Percentiles rank a stretch among this genome's conserved stretches.
Conservation (phyloP, 1,140 invertebrate genomes). For the Colletes gigas region DNA sequence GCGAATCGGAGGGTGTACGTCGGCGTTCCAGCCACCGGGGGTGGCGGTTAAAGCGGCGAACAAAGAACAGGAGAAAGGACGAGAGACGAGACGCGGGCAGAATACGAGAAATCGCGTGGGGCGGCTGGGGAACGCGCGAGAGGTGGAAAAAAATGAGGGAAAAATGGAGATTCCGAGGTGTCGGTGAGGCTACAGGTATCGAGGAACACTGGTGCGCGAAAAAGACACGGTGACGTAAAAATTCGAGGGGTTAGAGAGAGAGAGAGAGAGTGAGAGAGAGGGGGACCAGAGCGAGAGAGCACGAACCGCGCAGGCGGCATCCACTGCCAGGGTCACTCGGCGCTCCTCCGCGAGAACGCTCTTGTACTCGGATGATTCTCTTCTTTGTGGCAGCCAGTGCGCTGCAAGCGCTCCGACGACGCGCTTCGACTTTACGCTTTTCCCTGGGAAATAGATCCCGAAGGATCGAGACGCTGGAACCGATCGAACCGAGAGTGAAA, state of each 20-base stretch:
- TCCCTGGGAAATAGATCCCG: not conserved
- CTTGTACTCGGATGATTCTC: constrained; percentile 52
- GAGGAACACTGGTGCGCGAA: not conserved
- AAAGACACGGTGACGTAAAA: not conserved
- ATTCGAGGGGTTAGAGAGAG: not conserved
- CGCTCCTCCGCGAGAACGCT: constrained; percentile 44
- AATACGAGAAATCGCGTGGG: not conserved
- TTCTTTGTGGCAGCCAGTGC: constrained; percentile 70
- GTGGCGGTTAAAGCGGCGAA: too few relatives aligned
- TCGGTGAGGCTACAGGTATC: not conserved
- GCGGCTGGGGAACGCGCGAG: not conserved
- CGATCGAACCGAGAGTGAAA: too few relatives aligned
- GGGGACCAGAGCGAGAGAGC: constrained; percentile 3
- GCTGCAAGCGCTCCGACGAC: constrained; percentile 72
- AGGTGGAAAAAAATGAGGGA: not conserved
- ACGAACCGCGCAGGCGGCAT: constrained; percentile 76
- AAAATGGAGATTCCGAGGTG: not conserved
- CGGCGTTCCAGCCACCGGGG: too few relatives aligned
- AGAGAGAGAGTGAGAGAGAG: not conserved
- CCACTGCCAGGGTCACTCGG: constrained; percentile 79
- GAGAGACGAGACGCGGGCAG: not conserved
- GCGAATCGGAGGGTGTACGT: too few relatives aligned
- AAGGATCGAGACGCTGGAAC: too few relatives aligned
- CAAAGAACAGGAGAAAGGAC: too few relatives aligned
- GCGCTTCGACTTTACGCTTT: constrained; percentile 51